These are phyloP conservation scores for Drosophila kanapiae DNA, from an alignment of 1,140 invertebrate genomes.

Conservation along the genomic window DNA sequence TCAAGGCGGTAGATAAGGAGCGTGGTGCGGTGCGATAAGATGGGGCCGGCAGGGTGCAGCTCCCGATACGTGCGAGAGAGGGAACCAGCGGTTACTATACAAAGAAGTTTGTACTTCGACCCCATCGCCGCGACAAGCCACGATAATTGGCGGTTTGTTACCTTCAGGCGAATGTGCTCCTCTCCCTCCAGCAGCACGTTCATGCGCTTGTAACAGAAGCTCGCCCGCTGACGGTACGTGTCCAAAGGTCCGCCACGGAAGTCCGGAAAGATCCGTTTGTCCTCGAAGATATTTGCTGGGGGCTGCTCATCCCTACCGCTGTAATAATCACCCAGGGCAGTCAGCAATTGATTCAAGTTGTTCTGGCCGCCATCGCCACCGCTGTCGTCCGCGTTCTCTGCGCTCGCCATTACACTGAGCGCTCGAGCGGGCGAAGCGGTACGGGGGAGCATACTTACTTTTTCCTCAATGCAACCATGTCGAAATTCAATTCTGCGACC, in stretches of 20 bases:
- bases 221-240: conserved; percentile 90
- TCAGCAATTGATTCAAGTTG: conserved; percentile 23
- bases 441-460: conserved; percentile 18
- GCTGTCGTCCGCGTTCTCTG: conserved; percentile 1
- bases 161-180: conserved; percentile 87
- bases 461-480: conserved; percentile 43
- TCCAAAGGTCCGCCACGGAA: conserved; percentile 91
- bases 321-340: conserved; percentile 42
- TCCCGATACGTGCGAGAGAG: conserved; percentile 17
- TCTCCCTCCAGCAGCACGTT: conserved; percentile 90
- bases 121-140: background rate
- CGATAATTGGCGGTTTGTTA: conserved; percentile 61
- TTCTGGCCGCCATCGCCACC: conserved; percentile 6
- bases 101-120: conserved; percentile 52
- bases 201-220: conserved; percentile 94
- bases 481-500: background rate
- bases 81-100: background rate
- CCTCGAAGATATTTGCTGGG: conserved; percentile 64
- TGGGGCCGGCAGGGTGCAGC: conserved; percentile 4
- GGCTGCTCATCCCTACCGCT: conserved; percentile 33
- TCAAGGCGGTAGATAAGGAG: conserved; percentile 13
- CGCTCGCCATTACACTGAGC: conserved; percentile 26
- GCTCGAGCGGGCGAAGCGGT: background rate
- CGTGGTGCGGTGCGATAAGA: conserved; percentile 12
- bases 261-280: conserved; percentile 86